phyloP scores from a whole-genome alignment of 1,140 invertebrate genomes.

The Nasonia giraulti region DNA sequence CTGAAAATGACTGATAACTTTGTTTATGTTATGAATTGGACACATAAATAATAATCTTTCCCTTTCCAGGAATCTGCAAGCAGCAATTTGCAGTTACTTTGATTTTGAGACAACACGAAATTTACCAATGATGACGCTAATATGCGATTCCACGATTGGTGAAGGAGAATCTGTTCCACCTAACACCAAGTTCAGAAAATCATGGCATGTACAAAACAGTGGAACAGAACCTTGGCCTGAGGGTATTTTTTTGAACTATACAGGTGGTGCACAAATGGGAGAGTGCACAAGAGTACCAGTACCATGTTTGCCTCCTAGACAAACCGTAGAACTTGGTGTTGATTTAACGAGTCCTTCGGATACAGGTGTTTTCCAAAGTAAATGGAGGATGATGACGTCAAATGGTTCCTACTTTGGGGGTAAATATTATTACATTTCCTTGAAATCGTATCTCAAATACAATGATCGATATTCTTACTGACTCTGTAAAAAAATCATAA shows the following conservation, averaged over 20 bases:
- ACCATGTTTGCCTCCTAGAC: conserved; percentile 79
- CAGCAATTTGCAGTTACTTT: conserved; percentile 95
- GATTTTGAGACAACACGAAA: conserved; percentile 84
- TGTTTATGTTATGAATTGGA: too few species aligned
- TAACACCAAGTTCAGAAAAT: conserved; percentile 85
- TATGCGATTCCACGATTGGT: conserved; percentile 85
- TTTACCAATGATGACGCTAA: conserved; percentile 85
- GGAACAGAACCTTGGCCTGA: conserved; percentile 86
- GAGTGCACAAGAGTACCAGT: conserved; percentile 77
- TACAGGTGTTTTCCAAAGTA: conserved; percentile 84
- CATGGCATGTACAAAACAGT: conserved; percentile 87
- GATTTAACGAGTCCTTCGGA: conserved; percentile 81
- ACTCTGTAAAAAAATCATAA: background rate
- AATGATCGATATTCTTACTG: background rate
- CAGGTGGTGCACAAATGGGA: conserved; percentile 78
- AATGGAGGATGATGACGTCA: conserved; percentile 88
- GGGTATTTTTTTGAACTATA: conserved; percentile 83
- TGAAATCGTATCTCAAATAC: background rate
- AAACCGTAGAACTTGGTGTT: conserved; percentile 80
- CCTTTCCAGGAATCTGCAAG: conserved; percentile 92
- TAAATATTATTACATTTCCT: conserved; percentile 60
- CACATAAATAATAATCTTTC: background rate
- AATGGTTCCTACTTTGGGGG: conserved; percentile 90
- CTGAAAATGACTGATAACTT: too few species aligned
- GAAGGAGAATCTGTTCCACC: conserved; percentile 85